These are phyloP conservation scores for Lissonota sp. DNA, from an alignment of 2,888 invertebrate genomes.

Conservation along the genomic window DNA sequence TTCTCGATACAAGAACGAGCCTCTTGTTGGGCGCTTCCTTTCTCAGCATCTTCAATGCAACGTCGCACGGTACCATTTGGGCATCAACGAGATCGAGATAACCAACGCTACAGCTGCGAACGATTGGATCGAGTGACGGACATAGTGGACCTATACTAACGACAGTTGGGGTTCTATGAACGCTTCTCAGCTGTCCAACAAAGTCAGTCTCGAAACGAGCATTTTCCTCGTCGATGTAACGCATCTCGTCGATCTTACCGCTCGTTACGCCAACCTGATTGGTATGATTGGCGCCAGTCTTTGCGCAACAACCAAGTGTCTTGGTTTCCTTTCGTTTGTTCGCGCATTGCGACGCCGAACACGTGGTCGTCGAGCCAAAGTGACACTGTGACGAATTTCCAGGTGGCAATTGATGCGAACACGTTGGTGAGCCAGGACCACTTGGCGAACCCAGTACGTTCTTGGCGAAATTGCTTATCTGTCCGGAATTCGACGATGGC, in stretches of 20 bases:
- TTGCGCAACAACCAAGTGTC: constrained; percentile 69
- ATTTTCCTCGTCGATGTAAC: constrained; percentile 90
- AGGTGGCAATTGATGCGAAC: constrained; percentile 73
- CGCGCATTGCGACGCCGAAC: constrained; percentile 68
- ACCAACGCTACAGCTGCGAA: constrained; percentile 94
- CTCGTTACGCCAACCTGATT: constrained; percentile 69
- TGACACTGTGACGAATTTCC: constrained; percentile 74
- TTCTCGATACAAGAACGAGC: constrained; percentile 90
- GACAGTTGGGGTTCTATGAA: constrained; percentile 86
- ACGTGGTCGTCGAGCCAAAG: constrained; percentile 61
- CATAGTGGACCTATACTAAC: constrained; percentile 88
- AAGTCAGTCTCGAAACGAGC: constrained; percentile 74
- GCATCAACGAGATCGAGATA: constrained; percentile 93
- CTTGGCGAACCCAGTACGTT: constrained; percentile 63
- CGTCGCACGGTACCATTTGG: constrained; percentile 90
- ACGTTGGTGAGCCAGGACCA: constrained; percentile 76
- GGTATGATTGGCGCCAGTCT: constrained; percentile 68
- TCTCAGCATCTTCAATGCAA: constrained; percentile 89
- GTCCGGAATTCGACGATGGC: constrained; percentile 57
- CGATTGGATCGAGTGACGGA: constrained; percentile 88
- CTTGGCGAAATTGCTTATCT: constrained; percentile 64
- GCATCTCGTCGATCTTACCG: constrained; percentile 86
- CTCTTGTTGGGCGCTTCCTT: constrained; percentile 91
- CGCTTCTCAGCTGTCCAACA: constrained; percentile 72
- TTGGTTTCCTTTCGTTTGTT: constrained; percentile 74